Conservation (phyloP, 2,113 vertebrate species). For the Chloroceryle aenea region DNA sequence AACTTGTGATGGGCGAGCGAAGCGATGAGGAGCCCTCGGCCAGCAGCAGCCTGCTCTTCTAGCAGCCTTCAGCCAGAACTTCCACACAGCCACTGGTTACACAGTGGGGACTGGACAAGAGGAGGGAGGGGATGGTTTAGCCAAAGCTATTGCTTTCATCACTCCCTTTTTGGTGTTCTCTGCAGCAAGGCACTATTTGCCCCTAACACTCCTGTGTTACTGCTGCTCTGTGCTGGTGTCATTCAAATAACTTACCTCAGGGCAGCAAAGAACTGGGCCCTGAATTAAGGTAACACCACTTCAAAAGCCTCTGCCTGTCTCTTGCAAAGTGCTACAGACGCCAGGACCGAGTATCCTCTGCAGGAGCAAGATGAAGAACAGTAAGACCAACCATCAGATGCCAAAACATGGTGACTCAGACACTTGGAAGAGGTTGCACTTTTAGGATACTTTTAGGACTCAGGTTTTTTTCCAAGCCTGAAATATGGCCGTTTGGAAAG, state of each 20-base stretch:
- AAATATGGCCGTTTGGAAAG: not conserved
- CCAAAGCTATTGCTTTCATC: not conserved
- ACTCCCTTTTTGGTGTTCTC: not conserved
- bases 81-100: not conserved
- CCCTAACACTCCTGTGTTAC: not conserved
- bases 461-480: not conserved
- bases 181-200: not conserved
- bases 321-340: not conserved
- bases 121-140: not conserved
- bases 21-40: not conserved
- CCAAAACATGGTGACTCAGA: not conserved
- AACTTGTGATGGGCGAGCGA: not conserved
- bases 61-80: not conserved
- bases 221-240: not conserved
- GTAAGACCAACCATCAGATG: not conserved
- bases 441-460: not conserved
- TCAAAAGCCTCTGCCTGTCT: not conserved
- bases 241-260: not conserved
- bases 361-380: not conserved
- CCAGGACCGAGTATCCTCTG: not conserved
- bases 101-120: fast-evolving
- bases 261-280: not conserved
- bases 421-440: not conserved
- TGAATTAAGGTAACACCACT: not conserved
- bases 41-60: not conserved